Base-by-base conservation (phyloP, 2,888 invertebrate species). In the Torymus aiolomorphi region DNA sequence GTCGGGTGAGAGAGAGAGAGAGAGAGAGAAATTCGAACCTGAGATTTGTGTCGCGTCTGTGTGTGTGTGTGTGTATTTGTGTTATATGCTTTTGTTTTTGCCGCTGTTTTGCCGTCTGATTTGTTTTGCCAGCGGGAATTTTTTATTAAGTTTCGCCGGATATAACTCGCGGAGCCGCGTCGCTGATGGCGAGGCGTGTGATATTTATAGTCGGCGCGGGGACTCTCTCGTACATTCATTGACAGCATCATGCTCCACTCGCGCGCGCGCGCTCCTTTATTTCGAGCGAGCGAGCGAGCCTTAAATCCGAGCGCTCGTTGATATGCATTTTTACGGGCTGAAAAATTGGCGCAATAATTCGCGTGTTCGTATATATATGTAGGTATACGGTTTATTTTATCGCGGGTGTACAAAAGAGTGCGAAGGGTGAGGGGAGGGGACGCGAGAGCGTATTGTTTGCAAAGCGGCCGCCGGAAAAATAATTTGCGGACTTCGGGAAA, bases 141-240 rank as follows among this genome's bases (percentile, higher is more conserved):
- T 72, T 59, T 72, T 72, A 72, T 72, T 72, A 72, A 72, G 72
- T 61, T 61, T 71, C 52, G 13, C 18, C 49, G 59, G 42, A 42
- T 42, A 42, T 59, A 49, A 70, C 70, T 70, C 49, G 42, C 49
- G 42, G 42, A 42, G 42, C 42, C 42, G 20, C 20, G 20, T 20
- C 20, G 20, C 20, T 20, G 59, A 70, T 70, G 42, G 18, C n/a
- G 42, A 31, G 8, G 42, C 8, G 42, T 42, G 8, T 42, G 49
- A 52, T 72, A 62, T 72, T 72, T 72, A 72, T 72, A 52, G 62
- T 49, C 61, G 52, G 12, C 4, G 42, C 8, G 42, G 8, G 42
- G 8, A 20, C 20, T 20, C 42, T 42, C 42, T 42, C 20, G 14
- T 10, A 31, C 52, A 52, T 71, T 71, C 51, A 72, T 52, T 52